Evolutionary conservation across 2,888 invertebrate genomes (phyloP).

Genomic region (Melangyna quadrimaculata): DNA sequence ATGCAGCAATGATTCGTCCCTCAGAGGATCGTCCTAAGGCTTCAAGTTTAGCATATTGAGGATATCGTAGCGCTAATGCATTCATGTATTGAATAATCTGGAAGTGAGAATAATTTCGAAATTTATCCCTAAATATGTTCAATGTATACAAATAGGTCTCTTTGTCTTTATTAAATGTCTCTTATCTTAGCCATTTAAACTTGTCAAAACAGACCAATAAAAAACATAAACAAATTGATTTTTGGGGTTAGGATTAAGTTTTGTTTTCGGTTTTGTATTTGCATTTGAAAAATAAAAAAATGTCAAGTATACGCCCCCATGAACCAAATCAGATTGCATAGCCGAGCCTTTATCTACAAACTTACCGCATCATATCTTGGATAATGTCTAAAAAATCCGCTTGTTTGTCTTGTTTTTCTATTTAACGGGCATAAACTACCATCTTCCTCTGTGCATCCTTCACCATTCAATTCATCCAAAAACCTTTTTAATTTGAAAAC

Average conservation of each 20-base stretch:
- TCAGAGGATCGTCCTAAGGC: constrained; percentile 78
- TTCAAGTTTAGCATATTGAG: constrained; percentile 75
- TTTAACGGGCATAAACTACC: constrained; percentile 74
- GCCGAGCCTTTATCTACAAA: not conserved
- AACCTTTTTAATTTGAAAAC: constrained; percentile 31
- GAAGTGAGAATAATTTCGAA: not conserved
- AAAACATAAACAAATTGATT: too few species aligned
- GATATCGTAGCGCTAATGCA: constrained; percentile 77
- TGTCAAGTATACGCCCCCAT: constrained; percentile 23
- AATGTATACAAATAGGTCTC: too few species aligned
- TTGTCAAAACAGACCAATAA: too few species aligned
- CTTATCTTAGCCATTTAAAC: too few species aligned
- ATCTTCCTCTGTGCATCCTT: constrained; percentile 69
- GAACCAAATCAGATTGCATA: not conserved
- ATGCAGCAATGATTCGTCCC: constrained; percentile 78
- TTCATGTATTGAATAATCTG: constrained; percentile 79
- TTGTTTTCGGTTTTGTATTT: not conserved
- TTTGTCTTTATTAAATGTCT: too few species aligned
- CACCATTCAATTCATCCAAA: constrained; percentile 41
- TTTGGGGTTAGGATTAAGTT: too few species aligned
- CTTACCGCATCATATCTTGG: constrained; percentile 78
- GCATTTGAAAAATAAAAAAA: not conserved
- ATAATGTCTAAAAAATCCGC: constrained; percentile 78
- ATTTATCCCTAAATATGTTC: too few species aligned
- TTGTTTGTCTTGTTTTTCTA: constrained; percentile 77